Conservation (phyloP, 2,113 vertebrate species). For the Thalassoma bifasciatum region DNA sequence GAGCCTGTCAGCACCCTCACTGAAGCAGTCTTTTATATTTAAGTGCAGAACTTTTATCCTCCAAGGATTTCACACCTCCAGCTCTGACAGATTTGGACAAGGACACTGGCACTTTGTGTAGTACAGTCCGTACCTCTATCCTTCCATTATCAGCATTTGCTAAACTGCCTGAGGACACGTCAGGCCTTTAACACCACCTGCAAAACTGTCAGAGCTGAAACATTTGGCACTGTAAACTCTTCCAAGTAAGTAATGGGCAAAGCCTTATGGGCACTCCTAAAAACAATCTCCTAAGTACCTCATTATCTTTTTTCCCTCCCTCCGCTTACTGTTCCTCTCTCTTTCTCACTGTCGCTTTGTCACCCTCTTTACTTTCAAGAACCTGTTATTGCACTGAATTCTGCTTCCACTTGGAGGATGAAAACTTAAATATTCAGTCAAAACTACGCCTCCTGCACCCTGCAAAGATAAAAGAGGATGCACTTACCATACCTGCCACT, state of each 20-base stretch:
- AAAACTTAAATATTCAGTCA: neutral
- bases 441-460: neutral
- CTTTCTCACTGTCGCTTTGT: neutral
- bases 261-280: slow-evolving; percentile 39
- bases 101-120: neutral
- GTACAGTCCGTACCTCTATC: slow-evolving; percentile 16
- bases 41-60: neutral
- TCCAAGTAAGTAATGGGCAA: slow-evolving; percentile 44
- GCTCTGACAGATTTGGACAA: neutral
- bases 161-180: slow-evolving; percentile 43
- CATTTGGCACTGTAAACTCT: slow-evolving; percentile 59
- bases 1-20: neutral
- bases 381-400: neutral
- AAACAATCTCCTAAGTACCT: slow-evolving; percentile 33
- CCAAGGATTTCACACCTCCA: neutral
- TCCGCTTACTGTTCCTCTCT: slow-evolving; percentile 4
- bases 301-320: neutral
- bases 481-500: neutral
- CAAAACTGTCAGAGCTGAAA: slow-evolving; percentile 51
- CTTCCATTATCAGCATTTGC: slow-evolving; percentile 42
- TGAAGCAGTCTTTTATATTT: neutral
- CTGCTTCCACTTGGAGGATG: neutral
- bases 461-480: slow-evolving; percentile 13
- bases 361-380: neutral
- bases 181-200: slow-evolving; percentile 37